phyloP scores from a whole-genome alignment of 2,888 invertebrate species.

The Rhyacophila evoluta region DNA sequence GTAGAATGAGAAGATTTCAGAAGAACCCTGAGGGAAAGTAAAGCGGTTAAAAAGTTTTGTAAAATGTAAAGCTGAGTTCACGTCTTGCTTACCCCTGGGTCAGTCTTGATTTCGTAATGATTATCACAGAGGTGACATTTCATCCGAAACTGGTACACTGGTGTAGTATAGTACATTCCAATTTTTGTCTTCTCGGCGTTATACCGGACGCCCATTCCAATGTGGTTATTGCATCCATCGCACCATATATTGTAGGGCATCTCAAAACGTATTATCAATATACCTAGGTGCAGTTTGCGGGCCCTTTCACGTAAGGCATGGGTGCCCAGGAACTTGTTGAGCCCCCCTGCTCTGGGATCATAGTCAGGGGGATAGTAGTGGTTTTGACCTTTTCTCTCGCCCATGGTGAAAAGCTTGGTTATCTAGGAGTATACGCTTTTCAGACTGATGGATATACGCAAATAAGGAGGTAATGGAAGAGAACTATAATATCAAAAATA shows the following conservation, averaged over 20 bases:
- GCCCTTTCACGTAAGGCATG: conserved; percentile 97
- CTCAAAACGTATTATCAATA: conserved; percentile 96
- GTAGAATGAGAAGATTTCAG: no score
- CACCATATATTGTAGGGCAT: conserved; percentile 99
- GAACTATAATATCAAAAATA: no score
- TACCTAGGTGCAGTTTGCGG: conserved; percentile 94
- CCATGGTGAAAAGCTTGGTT: conserved; percentile 85
- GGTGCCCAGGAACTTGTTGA: conserved; percentile 94
- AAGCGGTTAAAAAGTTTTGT: no score
- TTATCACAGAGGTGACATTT: conserved; percentile 98
- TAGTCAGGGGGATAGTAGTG: conserved; percentile 99
- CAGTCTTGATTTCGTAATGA: conserved; percentile 97
- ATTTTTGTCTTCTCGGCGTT: conserved; percentile 93
- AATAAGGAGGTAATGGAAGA: no score
- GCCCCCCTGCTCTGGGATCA: conserved; percentile 92
- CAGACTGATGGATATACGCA: no score
- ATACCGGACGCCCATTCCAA: conserved; percentile 99
- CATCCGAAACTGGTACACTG: conserved; percentile 98
- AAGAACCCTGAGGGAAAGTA: no score
- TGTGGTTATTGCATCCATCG: conserved; percentile 96
- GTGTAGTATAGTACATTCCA: conserved; percentile 98
- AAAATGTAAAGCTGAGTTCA: no score
- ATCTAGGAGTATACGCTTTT: no score
- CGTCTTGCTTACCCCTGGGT: conserved; percentile 84
- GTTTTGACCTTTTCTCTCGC: conserved; percentile 98